Evolutionary conservation across 2,888 invertebrate genomes (phyloP).

Genomic region (Drosophila paucipuncta): DNA sequence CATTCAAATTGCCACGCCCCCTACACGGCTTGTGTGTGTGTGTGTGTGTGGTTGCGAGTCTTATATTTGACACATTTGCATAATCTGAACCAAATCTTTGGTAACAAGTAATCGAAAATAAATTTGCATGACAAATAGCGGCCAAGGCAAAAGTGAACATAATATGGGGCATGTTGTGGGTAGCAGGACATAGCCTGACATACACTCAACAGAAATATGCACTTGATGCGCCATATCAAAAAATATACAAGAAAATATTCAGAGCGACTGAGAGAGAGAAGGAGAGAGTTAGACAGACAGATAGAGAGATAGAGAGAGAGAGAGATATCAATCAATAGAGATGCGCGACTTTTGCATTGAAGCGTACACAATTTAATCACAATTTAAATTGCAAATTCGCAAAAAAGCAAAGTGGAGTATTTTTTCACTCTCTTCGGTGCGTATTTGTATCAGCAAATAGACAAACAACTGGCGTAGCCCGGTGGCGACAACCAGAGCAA

Average conservation of each 20-base stretch:
- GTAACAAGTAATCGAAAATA: constrained; percentile 82
- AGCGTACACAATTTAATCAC: constrained; percentile 70
- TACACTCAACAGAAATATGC: constrained; percentile 41
- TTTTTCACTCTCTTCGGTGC: constrained; percentile 21
- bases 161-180: constrained; percentile 11
- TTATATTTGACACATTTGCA: constrained; percentile 69
- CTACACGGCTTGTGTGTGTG: constrained; percentile 4
- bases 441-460: constrained; percentile 65
- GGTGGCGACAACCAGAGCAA: constrained; percentile 22
- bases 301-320: not conserved
- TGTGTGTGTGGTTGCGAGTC: constrained; percentile 14
- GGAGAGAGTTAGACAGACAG: not conserved
- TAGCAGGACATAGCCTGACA: constrained; percentile 22
- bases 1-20: constrained; percentile 16
- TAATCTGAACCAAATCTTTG: constrained; percentile 80
- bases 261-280: not conserved
- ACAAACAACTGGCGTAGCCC: constrained; percentile 55
- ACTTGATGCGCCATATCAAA: constrained; percentile 58
- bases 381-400: constrained; percentile 73
- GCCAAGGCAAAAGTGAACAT: constrained; percentile 43
- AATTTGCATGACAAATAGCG: constrained; percentile 80
- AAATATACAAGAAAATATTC: constrained; percentile 30
- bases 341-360: constrained; percentile 54
- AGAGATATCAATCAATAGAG: not conserved
- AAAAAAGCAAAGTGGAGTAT: constrained; percentile 29